Percentiles rank a stretch among this genome's conserved stretches.
Evolutionary conservation across 2,888 invertebrate genomes (phyloP).

Genomic region (Sminthurinus aureus): DNA sequence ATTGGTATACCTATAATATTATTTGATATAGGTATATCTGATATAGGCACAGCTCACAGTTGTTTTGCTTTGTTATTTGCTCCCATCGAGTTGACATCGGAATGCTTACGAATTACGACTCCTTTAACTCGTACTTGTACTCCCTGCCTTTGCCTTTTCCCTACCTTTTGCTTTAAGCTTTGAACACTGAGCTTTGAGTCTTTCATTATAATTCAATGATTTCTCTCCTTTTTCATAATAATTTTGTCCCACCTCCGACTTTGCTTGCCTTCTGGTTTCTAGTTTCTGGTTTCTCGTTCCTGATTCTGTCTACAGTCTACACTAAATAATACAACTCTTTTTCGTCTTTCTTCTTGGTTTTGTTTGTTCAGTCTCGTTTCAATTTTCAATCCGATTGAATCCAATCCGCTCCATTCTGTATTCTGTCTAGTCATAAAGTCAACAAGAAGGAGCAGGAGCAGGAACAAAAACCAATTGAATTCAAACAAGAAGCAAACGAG

Average conservation of each 20-base stretch:
- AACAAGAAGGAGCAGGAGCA: no score
- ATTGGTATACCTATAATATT: neutral
- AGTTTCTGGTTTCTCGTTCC: no score
- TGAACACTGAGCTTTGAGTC: neutral
- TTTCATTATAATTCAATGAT: neutral
- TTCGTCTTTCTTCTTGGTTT: no score
- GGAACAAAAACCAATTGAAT: no score
- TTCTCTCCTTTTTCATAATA: neutral
- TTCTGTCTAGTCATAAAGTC: no score
- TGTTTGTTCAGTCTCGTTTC: no score
- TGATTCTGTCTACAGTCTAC: no score
- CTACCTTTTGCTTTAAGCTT: neutral
- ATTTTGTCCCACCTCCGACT: neutral
- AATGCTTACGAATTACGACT: slow-evolving; percentile 35
- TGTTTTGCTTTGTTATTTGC: neutral
- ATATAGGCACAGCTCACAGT: neutral
- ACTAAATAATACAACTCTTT: no score
- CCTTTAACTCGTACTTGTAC: neutral
- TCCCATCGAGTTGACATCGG: slow-evolving; percentile 30
- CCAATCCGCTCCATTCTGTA: no score
- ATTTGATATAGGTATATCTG: neutral
- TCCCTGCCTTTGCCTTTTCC: slow-evolving; percentile 2
- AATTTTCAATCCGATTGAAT: no score
- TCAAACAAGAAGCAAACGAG: no score
- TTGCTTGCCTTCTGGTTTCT: no score